Evolutionary conservation across 64 coral and sea anemone genomes (phyloP).

Genomic region (Anthopleura sola): DNA sequence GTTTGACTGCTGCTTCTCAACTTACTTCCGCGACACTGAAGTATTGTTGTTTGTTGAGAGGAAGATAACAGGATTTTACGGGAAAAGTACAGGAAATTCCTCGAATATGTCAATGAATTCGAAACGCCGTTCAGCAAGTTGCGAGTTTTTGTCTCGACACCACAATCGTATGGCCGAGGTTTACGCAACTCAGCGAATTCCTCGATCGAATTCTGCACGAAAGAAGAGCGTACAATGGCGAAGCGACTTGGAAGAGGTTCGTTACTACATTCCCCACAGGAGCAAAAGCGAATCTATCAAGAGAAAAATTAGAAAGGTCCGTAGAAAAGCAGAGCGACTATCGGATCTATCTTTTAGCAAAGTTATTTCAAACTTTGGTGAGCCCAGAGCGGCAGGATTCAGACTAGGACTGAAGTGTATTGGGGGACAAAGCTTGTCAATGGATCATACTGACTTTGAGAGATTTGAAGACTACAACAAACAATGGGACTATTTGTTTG

Average conservation of each 20-base stretch:
- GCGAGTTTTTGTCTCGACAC: constrained; percentile 35
- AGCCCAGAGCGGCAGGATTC: constrained; percentile 1
- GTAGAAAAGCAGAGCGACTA: constrained; percentile 44
- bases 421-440: constrained; percentile 40
- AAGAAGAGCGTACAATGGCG: constrained; percentile 86
- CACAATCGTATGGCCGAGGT: constrained; percentile 20
- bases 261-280: constrained; percentile 66
- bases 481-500: constrained; percentile 82
- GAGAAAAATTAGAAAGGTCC: constrained; percentile 61
- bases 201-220: constrained; percentile 47
- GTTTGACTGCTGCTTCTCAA: too few relatives aligned
- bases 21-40: too few relatives aligned
- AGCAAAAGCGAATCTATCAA: constrained; percentile 49
- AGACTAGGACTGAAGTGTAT: constrained; percentile 21
- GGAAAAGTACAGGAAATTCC: neutral
- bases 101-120: neutral
- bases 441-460: constrained; percentile 48
- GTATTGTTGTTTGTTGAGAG: too few relatives aligned
- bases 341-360: constrained; percentile 15
- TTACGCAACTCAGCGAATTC: constrained; percentile 24
- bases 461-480: constrained; percentile 71
- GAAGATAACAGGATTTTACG: too few relatives aligned
- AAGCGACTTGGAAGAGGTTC: constrained; percentile 58
- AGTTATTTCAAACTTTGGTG: constrained; percentile 1
- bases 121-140: constrained; percentile 22